Evolutionary conservation across 1,140 invertebrate species (phyloP).

Genomic region (Nasonia longicornis): DNA sequence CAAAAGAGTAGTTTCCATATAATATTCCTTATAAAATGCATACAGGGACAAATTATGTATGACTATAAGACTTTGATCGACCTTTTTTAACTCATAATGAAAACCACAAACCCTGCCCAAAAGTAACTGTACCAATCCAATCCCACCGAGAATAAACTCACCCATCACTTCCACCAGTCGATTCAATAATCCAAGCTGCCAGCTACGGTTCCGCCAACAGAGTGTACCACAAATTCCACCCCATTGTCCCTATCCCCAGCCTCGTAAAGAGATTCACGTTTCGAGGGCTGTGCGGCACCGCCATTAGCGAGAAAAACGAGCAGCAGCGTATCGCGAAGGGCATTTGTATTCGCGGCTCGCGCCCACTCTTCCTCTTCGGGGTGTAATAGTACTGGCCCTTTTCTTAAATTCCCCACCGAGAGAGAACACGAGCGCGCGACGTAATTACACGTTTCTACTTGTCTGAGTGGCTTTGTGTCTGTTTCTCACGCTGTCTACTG

Average conservation of each 20-base stretch:
- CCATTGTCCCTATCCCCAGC: neutral
- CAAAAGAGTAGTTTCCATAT: neutral
- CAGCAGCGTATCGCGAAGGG: neutral
- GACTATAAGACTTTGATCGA: too few species aligned
- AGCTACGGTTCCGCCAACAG: neutral
- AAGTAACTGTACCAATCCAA: neutral
- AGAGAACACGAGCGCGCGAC: neutral
- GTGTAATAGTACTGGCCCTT: neutral
- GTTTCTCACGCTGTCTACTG: neutral
- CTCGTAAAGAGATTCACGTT: neutral
- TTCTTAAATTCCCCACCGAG: neutral
- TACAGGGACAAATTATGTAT: too few species aligned
- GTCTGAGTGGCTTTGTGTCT: neutral
- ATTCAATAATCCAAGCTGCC: neutral
- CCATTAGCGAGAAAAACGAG: constrained; percentile 25
- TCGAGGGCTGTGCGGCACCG: neutral
- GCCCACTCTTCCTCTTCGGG: neutral
- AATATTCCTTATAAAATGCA: too few species aligned
- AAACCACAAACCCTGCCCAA: too few species aligned
- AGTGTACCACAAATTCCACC: too few species aligned
- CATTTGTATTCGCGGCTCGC: neutral
- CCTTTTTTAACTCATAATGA: too few species aligned
- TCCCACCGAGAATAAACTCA: neutral
- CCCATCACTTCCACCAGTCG: neutral
- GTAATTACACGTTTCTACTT: neutral